Evolutionary conservation across 2,797 vertebrate genomes (phyloP), one percentile per base, ranked within the genome.

Genomic region (Brachymystax lenok): DNA sequence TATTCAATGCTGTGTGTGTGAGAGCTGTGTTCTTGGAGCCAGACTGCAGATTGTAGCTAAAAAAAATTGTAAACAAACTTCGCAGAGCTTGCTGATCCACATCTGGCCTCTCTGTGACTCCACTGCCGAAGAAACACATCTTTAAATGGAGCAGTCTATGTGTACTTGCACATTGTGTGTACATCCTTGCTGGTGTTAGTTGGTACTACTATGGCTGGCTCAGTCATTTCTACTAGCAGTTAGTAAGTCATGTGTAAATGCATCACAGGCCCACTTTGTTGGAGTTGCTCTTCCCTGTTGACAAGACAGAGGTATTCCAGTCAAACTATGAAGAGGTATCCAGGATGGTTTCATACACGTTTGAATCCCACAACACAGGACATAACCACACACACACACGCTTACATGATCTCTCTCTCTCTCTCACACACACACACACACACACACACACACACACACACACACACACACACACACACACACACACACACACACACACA

Each of bases 391-490:
- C 17, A 17, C 64, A 21, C 27, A 66, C 63, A 66, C 2, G n/a
- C 21, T 66, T 4, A 56, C 71, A 72, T 27, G 52, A 21, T 54
- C 8, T 46, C 28, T 8, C 35, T 46, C 40, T 46, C 40, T 46
- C 40, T 46, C 40, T 10, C 40, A 0, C n/a, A 63, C 5, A 63
- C 61, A 24, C 19, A 64, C 51, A 52, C 50, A 71, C 70, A 71
- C 70, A 72, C 50, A 54, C 50, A 72, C 46, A 52, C 50, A 71
- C 70, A 52, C 70, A 54, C 70, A 71, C 70, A 50, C 69, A 71
- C 35, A 51, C 70, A 51, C 70, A 54, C 70, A 27, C 8, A 52
- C 12, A 17, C 51, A 17, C 51, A 13, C 8, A 17, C 67, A 30
- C 28, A 33, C 67, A 30, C 67, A 30, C 27, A 17, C 19, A n/a